Conservation (phyloP, 2,113 vertebrate species). For the Chamaetylas fuelleborni region DNA sequence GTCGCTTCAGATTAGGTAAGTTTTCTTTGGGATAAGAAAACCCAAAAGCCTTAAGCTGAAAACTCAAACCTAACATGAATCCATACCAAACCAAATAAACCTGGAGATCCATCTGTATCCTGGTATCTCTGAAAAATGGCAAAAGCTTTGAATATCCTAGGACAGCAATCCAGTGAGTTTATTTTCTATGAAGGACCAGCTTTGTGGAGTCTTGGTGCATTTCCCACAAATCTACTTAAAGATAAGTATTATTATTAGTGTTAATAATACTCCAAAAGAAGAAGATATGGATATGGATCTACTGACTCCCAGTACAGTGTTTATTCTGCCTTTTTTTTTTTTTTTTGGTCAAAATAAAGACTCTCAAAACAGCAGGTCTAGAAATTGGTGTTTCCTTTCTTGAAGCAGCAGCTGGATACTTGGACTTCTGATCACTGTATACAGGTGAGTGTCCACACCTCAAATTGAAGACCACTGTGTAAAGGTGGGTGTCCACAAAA, state of each 20-base stretch:
- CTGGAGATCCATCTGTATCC: not conserved
- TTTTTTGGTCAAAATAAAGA: not conserved
- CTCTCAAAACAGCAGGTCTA: not conserved
- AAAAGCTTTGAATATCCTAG: not conserved
- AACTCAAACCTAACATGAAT: not conserved
- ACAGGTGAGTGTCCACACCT: not conserved
- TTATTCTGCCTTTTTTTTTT: not conserved
- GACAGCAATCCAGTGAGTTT: not conserved
- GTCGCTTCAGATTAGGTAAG: not conserved
- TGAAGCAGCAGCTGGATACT: not conserved
- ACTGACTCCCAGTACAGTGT: not conserved
- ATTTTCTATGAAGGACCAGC: not conserved
- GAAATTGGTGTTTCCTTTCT: slow-evolving; percentile 10
- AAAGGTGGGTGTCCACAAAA: not conserved
- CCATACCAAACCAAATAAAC: not conserved
- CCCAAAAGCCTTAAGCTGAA: not conserved
- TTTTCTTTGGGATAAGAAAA: not conserved
- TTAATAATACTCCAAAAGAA: not conserved
- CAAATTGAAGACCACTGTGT: not conserved
- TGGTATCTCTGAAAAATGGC: not conserved
- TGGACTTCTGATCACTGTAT: not conserved
- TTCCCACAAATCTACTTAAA: not conserved
- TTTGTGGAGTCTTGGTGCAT: not conserved
- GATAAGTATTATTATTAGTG: not conserved
- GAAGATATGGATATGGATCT: not conserved